Evolutionary conservation across 2,113 vertebrate genomes (phyloP).

Genomic region (Perca fluviatilis): DNA sequence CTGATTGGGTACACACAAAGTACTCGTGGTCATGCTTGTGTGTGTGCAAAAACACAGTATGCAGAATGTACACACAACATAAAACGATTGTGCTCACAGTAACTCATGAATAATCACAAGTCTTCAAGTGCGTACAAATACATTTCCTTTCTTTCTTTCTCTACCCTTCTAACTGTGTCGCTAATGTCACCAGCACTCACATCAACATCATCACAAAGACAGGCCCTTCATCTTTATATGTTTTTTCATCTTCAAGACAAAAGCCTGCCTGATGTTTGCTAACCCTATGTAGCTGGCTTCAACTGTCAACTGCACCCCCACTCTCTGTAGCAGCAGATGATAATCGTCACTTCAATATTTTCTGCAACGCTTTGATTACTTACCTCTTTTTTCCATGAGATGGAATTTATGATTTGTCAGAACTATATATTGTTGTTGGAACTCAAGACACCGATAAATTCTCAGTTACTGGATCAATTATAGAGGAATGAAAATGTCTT

Average conservation of each 20-base stretch:
- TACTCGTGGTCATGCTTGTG: background rate
- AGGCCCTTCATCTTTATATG: slow-evolving; percentile 40
- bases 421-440: slow-evolving; percentile 14
- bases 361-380: slow-evolving; percentile 57
- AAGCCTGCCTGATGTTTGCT: slow-evolving; percentile 58
- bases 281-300: slow-evolving; percentile 47
- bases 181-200: slow-evolving; percentile 50
- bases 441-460: slow-evolving; percentile 25
- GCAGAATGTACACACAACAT: background rate
- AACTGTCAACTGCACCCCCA: slow-evolving; percentile 63
- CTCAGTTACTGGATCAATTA: slow-evolving; percentile 26
- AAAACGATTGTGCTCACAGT: slow-evolving; percentile 14
- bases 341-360: slow-evolving; percentile 54
- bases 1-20: slow-evolving; percentile 13
- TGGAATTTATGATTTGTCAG: slow-evolving; percentile 29
- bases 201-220: slow-evolving; percentile 52
- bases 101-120: slow-evolving; percentile 36
- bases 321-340: slow-evolving; percentile 24
- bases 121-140: background rate
- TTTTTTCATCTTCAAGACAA: slow-evolving; percentile 69
- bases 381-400: slow-evolving; percentile 46
- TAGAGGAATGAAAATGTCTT: slow-evolving; percentile 17
- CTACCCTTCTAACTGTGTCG: slow-evolving; percentile 21
- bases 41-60: background rate
- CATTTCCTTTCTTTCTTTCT: background rate